Base-by-base conservation (phyloP, 2,888 invertebrate genomes). In the Mythimna loreyi region DNA sequence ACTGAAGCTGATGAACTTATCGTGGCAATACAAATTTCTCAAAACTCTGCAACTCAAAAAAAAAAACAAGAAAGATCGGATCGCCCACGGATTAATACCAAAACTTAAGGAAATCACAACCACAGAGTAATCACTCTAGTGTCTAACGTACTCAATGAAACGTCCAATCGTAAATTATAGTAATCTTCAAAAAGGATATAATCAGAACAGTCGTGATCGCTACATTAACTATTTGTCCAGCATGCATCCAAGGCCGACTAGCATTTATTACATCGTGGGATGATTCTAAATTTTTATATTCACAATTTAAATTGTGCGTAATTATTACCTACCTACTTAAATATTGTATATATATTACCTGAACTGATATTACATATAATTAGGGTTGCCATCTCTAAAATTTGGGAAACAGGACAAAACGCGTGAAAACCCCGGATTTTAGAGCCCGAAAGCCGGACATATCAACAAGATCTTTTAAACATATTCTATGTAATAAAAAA, bases 171-270 rank as follows among this genome's bases (percentile, higher is more conserved):
- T 68, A 43, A 68, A 71, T 56, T 49, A 25, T 50, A 52, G 33
- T 40, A n/a, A 33, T 67, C 36, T 53, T 40, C 23, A 47, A n/a
- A 67, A 67, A 47, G 76, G 69, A 71, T 76, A 33, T 75, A 75
- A 56, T 55, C 69, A 76, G 40, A 25, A 25, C 11, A 75, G 40
- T 71, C 70, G 76, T 76, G 70, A 76, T 33, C 40, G 33, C 16
- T 40, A 55, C 55, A 76, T 76, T 40, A 55, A 21, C 67, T 3
- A 33, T 75, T 55, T 49, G 47, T 76, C 69, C 69, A 71, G 68
- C 45, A 13, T 25, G 40, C 47, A 25, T 49, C 30, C 47, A 75
- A 71, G 70, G 76, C 11, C 55, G 21, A 9, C 47, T 25, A 55
- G 40, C 25, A 75, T 56, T 45, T 76, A 68, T 28, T n/a, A 58